Base-by-base conservation (phyloP, 2,888 invertebrate species). In the Arctia plantaginis region DNA sequence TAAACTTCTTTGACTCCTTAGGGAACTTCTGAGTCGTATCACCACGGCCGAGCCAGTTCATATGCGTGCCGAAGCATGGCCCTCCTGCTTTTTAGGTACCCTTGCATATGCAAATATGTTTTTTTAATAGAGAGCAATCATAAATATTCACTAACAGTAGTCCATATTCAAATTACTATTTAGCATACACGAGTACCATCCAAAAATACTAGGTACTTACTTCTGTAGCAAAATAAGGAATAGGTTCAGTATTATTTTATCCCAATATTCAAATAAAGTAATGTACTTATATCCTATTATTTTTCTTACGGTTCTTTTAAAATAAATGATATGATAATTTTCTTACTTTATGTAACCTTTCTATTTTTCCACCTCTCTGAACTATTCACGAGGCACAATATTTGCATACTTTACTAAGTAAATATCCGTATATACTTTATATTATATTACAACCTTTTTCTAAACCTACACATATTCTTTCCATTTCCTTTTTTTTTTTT, bases 291-390 rank as follows among this genome's bases (percentile, higher is more conserved):
- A 30, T 30, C 27, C 4, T 30, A 15, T 6, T 27, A 13, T 30
- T 62, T 30, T 27, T 30, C 59, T 62, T 30, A 62, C 59, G 30
- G 23, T 69, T 73, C 47, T 23, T 39, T 59, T n/a, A 67, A 20
- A 59, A 59, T 59, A 59, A 18, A 55, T 39, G 15, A 2, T 35
- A 47, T 64, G 30, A 65, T 65, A 65, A 71, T 47, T 65, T 64
- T 64, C 44, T 47, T 47, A 65, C n/a, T 47, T 65, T 47, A 65
- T 47, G 64, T 71, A 33, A n/a, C 65, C 33, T 23, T 65, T 47
- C 23, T 47, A 65, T 44, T 65, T 70, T 70, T 65, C 35, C 71
- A 71, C 27, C n/a, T 33, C 65, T 33, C 27, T 47, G 71, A 71
- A 65, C 71, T 71, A 71, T 65, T 65, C 33, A 71, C 44, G 65